Evolutionary conservation across 2,113 vertebrate species (phyloP).

Genomic region (Okapia johnstoni): DNA sequence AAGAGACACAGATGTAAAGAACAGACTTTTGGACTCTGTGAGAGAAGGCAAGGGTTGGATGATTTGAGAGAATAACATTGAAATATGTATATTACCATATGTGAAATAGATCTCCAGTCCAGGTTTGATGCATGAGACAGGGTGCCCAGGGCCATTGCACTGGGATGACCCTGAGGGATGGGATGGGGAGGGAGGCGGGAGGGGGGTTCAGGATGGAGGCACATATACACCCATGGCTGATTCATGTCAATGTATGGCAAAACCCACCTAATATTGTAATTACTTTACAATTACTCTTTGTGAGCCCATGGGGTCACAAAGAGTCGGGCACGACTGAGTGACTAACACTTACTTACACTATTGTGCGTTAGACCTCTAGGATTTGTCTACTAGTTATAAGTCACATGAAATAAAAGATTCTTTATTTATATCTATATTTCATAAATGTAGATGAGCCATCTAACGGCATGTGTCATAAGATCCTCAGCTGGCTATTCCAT

Average conservation of each 20-base stretch:
- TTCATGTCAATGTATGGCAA: not conserved
- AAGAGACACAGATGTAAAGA: not conserved
- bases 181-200: not conserved
- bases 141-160: fast-evolving
- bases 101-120: not conserved
- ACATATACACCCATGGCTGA: not conserved
- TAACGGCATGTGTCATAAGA: not conserved
- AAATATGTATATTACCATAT: not conserved
- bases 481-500: not conserved
- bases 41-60: not conserved
- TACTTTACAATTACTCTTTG: too few relatives aligned
- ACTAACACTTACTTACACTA: not conserved
- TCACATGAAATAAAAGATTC: not conserved
- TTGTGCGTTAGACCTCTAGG: not conserved
- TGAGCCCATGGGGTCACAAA: not conserved
- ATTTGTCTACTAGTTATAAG: not conserved
- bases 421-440: not conserved
- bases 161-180: not conserved
- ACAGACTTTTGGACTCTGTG: not conserved
- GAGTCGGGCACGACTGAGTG: fast-evolving
- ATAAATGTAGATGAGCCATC: not conserved
- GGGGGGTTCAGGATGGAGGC: not conserved
- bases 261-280: not conserved
- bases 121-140: not conserved
- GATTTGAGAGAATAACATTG: not conserved